Evolutionary conservation across 2,113 vertebrate species (phyloP).

Genomic region (zebrafish (Danio rerio)): GRCz12tu NC_133187.1:42335001-42335500

Average conservation of each 20-base stretch:
- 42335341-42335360: slow-evolving; percentile 29
- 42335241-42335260: slow-evolving; percentile 9
- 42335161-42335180: slow-evolving; percentile 1
- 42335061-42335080: not conserved
- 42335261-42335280: slow-evolving; percentile 32
- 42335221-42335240: slow-evolving; percentile 23
- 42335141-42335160: not conserved
- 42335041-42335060: not conserved
- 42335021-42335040: not conserved
- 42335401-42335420: slow-evolving; percentile 17
- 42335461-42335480: not conserved
- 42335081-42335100: not conserved
- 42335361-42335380: slow-evolving; percentile 1
- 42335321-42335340: slow-evolving; percentile 33
- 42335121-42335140: slow-evolving; percentile 17
- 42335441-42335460: not conserved
- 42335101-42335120: slow-evolving; percentile 10
- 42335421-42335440: slow-evolving; percentile 6
- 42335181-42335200: slow-evolving; percentile 1
- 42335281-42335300: not conserved
- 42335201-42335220: slow-evolving; percentile 10
- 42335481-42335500: not conserved
- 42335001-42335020: slow-evolving; percentile 35
- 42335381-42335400: slow-evolving; percentile 3
- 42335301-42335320: slow-evolving; percentile 50